Percentiles rank a stretch among this genome's conserved stretches.
These are phyloP conservation scores for Pagrus major DNA, from an alignment of 2,113 vertebrate genomes.

Conservation along the genomic window DNA sequence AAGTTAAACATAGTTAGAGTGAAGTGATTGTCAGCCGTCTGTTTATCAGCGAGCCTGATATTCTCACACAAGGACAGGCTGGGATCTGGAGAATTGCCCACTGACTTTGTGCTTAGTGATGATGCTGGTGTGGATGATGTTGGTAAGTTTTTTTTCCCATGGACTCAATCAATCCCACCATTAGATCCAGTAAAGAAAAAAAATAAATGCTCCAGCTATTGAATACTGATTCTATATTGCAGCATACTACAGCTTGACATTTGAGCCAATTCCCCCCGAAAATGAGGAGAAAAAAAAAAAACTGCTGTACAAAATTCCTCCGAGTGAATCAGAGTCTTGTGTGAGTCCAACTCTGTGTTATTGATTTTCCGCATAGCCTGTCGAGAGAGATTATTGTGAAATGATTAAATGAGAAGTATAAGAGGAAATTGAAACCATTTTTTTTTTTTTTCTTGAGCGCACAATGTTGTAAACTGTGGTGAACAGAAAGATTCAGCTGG, in stretches of 20 bases:
- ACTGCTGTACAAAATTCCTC: neutral
- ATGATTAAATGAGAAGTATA: slow-evolving; percentile 43
- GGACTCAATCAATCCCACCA: neutral
- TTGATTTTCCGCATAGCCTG: slow-evolving; percentile 49
- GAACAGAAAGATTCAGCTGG: neutral
- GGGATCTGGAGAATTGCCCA: neutral
- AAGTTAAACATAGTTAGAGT: neutral
- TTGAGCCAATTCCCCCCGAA: neutral
- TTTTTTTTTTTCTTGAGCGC: slow-evolving; percentile 21
- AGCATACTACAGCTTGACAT: neutral
- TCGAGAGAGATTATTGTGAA: slow-evolving; percentile 36
- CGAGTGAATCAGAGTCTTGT: slow-evolving; percentile 8
- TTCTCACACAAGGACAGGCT: slow-evolving; percentile 10
- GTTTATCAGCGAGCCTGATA: neutral
- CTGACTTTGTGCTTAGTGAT: neutral
- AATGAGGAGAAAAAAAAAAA: neutral
- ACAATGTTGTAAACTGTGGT: neutral
- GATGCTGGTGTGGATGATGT: neutral
- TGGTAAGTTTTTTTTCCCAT: neutral
- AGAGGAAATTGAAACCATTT: slow-evolving; percentile 34
- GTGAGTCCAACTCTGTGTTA: slow-evolving; percentile 27
- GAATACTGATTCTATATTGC: neutral
- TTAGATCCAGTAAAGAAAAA: neutral
- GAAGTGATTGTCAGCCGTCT: neutral
- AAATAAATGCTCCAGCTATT: neutral